phyloP scores from a whole-genome alignment of 1,140 invertebrate genomes.

The Bombus vancouverensis region DNA sequence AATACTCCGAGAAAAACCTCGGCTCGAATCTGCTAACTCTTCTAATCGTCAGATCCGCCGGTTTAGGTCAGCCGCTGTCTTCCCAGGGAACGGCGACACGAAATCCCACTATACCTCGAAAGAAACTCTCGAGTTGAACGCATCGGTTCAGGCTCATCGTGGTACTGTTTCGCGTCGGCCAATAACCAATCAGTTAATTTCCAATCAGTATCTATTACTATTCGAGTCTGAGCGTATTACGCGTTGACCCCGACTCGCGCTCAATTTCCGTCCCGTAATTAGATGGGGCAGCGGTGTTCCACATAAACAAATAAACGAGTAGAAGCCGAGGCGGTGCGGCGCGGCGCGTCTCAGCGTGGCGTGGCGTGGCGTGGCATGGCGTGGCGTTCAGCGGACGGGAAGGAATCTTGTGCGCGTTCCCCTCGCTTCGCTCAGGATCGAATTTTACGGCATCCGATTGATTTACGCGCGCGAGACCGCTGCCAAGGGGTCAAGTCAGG shows the following conservation, averaged over 20 bases:
- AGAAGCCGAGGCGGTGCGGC: not conserved
- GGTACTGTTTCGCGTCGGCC: not conserved
- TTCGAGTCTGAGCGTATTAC: not conserved
- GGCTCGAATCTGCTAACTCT: too few relatives aligned
- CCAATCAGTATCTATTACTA: constrained; percentile 31
- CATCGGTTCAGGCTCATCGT: not conserved
- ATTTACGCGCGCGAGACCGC: constrained; percentile 15
- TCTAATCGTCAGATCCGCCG: too few relatives aligned
- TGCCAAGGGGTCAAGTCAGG: not conserved
- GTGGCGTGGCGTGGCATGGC: too few relatives aligned
- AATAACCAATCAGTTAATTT: constrained; percentile 21
- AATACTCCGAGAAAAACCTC: too few relatives aligned
- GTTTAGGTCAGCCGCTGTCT: too few relatives aligned
- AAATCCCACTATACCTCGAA: not conserved
- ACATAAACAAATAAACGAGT: constrained; percentile 19
- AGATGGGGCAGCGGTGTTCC: not conserved
- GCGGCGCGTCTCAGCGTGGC: too few relatives aligned
- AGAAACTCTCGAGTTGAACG: not conserved
- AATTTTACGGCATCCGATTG: constrained; percentile 18
- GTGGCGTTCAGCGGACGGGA: too few relatives aligned
- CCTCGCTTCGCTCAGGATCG: not conserved
- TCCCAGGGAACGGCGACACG: too few relatives aligned
- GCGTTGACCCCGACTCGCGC: not conserved
- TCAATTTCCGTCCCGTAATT: constrained; percentile 32
- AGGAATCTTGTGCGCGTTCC: not conserved